Base-by-base conservation (phyloP, 2,888 invertebrate genomes). In the Pterostichus madidus region DNA sequence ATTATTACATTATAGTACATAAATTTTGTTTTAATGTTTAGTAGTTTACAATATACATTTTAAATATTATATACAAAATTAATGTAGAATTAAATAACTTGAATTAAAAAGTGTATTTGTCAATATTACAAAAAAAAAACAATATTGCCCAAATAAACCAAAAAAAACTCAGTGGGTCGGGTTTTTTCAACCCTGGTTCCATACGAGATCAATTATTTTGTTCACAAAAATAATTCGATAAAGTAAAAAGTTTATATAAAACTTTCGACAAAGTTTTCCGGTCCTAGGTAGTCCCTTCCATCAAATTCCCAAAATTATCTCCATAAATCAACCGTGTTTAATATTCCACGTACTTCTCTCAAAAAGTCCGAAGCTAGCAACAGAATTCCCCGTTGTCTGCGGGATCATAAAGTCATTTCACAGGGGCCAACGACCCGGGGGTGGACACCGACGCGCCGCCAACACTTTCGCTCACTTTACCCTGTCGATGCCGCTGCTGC, bases 341-440 rank as follows among this genome's bases (percentile, higher is more conserved):
- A 71, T 71, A 71, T 71, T 71, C 68, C 68, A 71, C 68, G 68
- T 71, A 71, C 17, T 39, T 8, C 13, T 71, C 68, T 17, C 10
- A 39, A 64, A 64, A 64, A 13, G 11, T 39, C 39, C 11, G 39
- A 64, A 10, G 39, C 53, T 53, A 13, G 53, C 53, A 53, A 53
- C 31, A 59, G 59, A 64, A 64, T 13, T 64, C 39, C 35, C 39
- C 13, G 44, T 17, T 71, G 68, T 71, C 68, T 39, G 10, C 68
- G 44, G 68, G 68, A 71, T 71, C 68, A 71, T 71, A 71, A 71
- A 71, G 68, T 71, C 68, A 71, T 71, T 71, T 71, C 68, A 44
- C 10, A 39, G 44, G 17, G 68, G 68, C 15, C 68, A 13, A 39
- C 39, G 68, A 17, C 24, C 56, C 17, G 49, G 49, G 10, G 8